Evolutionary conservation across 1,140 invertebrate species (phyloP), one percentile per base, ranked within the genome.

Genomic region (Tetranychus urticae): DNA sequence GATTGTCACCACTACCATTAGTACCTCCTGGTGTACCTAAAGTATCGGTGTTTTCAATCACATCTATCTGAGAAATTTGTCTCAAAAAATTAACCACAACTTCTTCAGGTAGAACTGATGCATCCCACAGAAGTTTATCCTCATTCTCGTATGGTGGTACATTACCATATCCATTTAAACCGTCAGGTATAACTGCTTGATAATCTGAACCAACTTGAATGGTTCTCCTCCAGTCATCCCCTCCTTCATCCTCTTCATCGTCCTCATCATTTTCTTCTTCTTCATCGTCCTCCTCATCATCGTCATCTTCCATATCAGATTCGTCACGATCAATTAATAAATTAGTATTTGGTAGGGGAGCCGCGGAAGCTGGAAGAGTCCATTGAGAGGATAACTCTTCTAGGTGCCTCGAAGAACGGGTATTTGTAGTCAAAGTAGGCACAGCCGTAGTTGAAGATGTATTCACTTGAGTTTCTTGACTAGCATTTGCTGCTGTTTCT

Each of bases 181-280:
- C 88, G 72, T 90, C 87, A 1, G 91, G 90, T 68, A 97, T 89
- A 61, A 79, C 79, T 23, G 90, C 91, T 76, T 97, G 91, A 71
- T 86, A 96, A 69, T 91, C 86, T 66, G 81, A 82, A 36, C 91
- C 91, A 35, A 97, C 89, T 86, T 94, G 93, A 62, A 96, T 94
- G 31, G 86, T 92, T 77, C 78, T 65, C 36, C 63, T 39, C 63
- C 63, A 65, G 34, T 60, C 61, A 8, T 50, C 58, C 6, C 12
- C 39, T 10, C 8, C 14, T 23, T 37, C 56, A 37, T 58, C 55
- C 45, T 61, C 62, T 33, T 58, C 56, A 37, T 57, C 61, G 12
- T 64, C 61, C 8, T 58, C 58, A 54, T 66, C 66, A 39, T 63
- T 59, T 34, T 52, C 46, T 45, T 65, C 64, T 33, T 59, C 46